phyloP scores from a whole-genome alignment of 2,888 invertebrate species.

The Hypercompe scribonia region DNA sequence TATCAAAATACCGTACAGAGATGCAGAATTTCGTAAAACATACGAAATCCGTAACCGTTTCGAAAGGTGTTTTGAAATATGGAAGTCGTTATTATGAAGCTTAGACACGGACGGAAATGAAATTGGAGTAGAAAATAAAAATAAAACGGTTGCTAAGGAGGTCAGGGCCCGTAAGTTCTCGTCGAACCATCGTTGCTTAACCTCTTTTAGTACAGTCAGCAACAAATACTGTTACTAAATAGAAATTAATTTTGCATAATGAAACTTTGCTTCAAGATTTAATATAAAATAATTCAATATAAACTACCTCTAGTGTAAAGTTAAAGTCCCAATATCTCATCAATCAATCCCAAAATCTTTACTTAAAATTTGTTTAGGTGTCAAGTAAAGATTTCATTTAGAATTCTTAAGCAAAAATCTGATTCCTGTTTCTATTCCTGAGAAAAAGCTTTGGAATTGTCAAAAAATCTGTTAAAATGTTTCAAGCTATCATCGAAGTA shows the following conservation, averaged over 20 bases:
- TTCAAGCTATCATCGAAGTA: too few relatives aligned
- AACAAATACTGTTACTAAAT: background rate
- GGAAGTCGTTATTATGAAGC: slow-evolving; percentile 74
- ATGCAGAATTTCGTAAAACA: slow-evolving; percentile 60
- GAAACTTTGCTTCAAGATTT: background rate
- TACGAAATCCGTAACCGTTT: slow-evolving; percentile 68
- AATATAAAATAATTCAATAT: too few relatives aligned
- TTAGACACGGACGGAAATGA: slow-evolving; percentile 76
- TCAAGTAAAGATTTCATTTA: background rate
- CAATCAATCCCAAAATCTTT: too few relatives aligned
- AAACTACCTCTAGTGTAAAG: too few relatives aligned
- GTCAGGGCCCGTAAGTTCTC: slow-evolving; percentile 73
- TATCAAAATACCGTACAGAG: slow-evolving; percentile 26
- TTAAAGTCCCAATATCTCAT: too few relatives aligned
- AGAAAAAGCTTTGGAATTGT: background rate
- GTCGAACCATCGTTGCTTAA: slow-evolving; percentile 63
- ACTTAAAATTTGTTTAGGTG: too few relatives aligned
- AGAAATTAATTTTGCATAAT: background rate
- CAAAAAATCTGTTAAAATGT: background rate
- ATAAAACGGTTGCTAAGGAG: slow-evolving; percentile 67
- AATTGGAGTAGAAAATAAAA: slow-evolving; percentile 80
- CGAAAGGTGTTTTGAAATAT: slow-evolving; percentile 74
- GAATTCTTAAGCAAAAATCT: background rate
- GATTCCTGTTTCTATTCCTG: background rate
- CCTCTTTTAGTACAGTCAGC: slow-evolving; percentile 13